Conservation (phyloP, 2,888 invertebrate species). For the Andrena bicolor region DNA sequence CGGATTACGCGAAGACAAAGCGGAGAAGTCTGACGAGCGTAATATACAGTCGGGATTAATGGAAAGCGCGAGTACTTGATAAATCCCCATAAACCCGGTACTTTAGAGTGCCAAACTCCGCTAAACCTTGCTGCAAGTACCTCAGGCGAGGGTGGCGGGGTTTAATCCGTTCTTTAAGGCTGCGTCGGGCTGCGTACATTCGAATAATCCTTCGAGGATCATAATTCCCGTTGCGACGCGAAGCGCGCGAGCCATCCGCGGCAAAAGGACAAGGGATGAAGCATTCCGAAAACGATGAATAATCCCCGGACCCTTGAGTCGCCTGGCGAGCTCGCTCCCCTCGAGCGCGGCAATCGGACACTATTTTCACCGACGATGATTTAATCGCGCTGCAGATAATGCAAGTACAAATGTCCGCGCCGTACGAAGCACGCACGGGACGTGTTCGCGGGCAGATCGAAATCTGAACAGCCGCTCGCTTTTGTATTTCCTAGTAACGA, state of each 20-base stretch:
- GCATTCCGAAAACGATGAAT: constrained; percentile 29
- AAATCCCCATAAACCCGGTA: no score
- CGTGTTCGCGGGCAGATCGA: constrained; percentile 44
- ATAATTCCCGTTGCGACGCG: not conserved
- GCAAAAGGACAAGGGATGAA: not conserved
- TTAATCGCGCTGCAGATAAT: constrained; percentile 47
- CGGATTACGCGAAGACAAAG: no score
- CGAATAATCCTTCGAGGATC: not conserved
- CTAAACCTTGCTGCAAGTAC: no score
- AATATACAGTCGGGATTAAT: no score
- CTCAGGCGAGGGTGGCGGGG: no score
- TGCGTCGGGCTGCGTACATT: not conserved
- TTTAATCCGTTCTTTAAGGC: not conserved
- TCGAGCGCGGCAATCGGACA: constrained; percentile 19
- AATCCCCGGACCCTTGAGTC: not conserved
- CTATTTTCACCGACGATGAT: constrained; percentile 40
- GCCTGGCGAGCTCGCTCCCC: not conserved
- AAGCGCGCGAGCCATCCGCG: not conserved
- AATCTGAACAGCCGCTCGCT: constrained; percentile 47
- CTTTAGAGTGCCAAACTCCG: no score
- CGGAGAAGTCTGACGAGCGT: no score
- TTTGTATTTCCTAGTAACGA: constrained; percentile 68
- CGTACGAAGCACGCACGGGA: constrained; percentile 12
- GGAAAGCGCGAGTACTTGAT: no score
- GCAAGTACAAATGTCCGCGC: constrained; percentile 42